phyloP scores from a whole-genome alignment of 2,888 invertebrate genomes.

The Platerodrilus igneus region DNA sequence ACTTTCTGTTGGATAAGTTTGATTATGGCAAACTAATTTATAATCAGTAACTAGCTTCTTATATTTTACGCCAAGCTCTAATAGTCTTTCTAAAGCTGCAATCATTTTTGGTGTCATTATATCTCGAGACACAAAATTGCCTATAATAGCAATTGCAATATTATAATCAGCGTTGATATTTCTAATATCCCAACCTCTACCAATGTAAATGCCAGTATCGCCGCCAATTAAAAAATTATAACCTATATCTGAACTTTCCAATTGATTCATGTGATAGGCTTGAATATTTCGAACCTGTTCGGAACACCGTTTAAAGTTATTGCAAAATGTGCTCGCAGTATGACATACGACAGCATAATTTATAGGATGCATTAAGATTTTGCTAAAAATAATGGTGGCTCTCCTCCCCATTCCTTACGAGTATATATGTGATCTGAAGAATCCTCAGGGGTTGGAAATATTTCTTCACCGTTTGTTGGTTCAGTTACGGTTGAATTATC shows the following conservation, averaged over 20 bases:
- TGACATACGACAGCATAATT: conserved; percentile 52
- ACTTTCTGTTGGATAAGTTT: conserved; percentile 49
- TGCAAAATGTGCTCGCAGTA: conserved; percentile 50
- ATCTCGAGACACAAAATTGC: conserved; percentile 49
- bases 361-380: conserved; percentile 43
- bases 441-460: neutral
- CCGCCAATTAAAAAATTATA: conserved; percentile 53
- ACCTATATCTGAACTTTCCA: conserved; percentile 48
- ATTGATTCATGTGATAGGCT: conserved; percentile 46
- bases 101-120: conserved; percentile 46
- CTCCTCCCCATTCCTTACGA: conserved; percentile 35
- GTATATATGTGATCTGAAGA: neutral
- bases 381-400: conserved; percentile 49
- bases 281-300: conserved; percentile 49
- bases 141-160: conserved; percentile 51
- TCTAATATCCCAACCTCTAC: conserved; percentile 51
- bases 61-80: conserved; percentile 46
- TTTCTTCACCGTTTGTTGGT: too few relatives aligned
- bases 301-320: conserved; percentile 46
- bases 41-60: conserved; percentile 48
- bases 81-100: conserved; percentile 46
- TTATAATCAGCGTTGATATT: conserved; percentile 51
- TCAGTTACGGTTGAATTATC: too few relatives aligned
- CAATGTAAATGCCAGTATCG: conserved; percentile 54
- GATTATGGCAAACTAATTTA: conserved; percentile 52